Conservation (phyloP, 1,140 invertebrate species). For the Daktulosphaira vitifoliae region DNA sequence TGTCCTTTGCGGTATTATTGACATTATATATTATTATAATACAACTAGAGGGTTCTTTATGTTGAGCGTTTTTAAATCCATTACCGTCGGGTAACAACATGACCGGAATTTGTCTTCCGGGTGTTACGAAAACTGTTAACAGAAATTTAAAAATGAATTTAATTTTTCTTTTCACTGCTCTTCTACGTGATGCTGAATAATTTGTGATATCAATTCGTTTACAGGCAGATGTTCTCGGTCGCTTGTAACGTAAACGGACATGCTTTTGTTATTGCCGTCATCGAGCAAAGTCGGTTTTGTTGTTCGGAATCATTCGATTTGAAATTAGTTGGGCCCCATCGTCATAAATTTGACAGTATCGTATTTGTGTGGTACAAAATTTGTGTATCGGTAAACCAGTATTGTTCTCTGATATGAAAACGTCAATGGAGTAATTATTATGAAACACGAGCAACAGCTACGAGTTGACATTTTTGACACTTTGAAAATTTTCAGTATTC, state of each 20-base stretch:
- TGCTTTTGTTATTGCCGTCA: constrained; percentile 18
- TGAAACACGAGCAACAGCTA: too few species aligned
- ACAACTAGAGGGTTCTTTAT: too few species aligned
- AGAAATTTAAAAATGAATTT: neutral
- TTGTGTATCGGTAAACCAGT: too few species aligned
- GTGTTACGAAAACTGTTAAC: constrained; percentile 27
- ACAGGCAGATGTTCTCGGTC: neutral
- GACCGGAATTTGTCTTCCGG: constrained; percentile 13
- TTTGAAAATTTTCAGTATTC: too few species aligned
- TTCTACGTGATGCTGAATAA: constrained; percentile 24
- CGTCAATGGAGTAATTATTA: too few species aligned
- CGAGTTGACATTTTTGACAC: too few species aligned
- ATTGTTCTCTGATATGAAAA: too few species aligned
- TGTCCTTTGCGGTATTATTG: too few species aligned
- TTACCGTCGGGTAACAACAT: neutral
- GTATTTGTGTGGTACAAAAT: too few species aligned
- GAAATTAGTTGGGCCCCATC: too few species aligned
- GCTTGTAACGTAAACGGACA: neutral
- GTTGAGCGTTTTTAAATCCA: neutral
- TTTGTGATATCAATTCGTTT: neutral
- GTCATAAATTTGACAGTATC: too few species aligned
- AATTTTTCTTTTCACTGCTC: neutral
- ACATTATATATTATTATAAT: too few species aligned
- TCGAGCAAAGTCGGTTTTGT: constrained; percentile 24
- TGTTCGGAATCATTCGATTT: constrained; percentile 13